Conservation (phyloP, 2,888 invertebrate species). For the Nomada ferruginata region DNA sequence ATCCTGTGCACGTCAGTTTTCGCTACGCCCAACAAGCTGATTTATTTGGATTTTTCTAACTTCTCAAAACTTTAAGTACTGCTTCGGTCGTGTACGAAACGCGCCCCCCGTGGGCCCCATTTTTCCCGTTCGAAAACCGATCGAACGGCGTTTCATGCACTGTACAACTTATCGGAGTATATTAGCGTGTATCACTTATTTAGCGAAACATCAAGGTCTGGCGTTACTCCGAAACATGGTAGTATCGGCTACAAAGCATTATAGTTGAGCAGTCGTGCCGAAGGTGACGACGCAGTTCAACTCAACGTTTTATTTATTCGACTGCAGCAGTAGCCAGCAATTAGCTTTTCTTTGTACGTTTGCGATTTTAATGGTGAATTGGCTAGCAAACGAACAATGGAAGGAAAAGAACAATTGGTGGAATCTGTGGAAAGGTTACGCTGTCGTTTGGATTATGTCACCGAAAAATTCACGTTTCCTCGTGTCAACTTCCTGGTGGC, state of each 20-base stretch:
- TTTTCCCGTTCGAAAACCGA: background rate
- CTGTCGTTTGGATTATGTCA: background rate
- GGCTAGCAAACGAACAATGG: no score
- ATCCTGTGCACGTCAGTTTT: no score
- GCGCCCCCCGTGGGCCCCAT: no score
- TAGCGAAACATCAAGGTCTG: slow-evolving; percentile 50
- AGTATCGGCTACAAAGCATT: background rate
- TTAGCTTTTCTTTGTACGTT: no score
- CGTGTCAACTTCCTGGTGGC: background rate
- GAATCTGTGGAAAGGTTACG: background rate
- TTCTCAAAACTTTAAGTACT: background rate
- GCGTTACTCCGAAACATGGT: background rate
- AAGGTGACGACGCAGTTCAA: no score
- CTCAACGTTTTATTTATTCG: no score
- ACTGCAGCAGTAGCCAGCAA: no score
- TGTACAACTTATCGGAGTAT: no score
- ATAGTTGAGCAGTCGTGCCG: no score
- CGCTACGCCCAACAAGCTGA: background rate
- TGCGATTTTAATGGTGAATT: no score
- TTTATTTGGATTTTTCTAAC: background rate
- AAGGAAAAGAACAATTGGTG: no score
- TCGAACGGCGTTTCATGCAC: background rate
- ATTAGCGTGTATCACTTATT: slow-evolving; percentile 52
- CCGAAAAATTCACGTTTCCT: background rate
- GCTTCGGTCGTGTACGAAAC: no score